Conservation (phyloP, 2,113 vertebrate genomes). For the Ariopsis seemanni region DNA sequence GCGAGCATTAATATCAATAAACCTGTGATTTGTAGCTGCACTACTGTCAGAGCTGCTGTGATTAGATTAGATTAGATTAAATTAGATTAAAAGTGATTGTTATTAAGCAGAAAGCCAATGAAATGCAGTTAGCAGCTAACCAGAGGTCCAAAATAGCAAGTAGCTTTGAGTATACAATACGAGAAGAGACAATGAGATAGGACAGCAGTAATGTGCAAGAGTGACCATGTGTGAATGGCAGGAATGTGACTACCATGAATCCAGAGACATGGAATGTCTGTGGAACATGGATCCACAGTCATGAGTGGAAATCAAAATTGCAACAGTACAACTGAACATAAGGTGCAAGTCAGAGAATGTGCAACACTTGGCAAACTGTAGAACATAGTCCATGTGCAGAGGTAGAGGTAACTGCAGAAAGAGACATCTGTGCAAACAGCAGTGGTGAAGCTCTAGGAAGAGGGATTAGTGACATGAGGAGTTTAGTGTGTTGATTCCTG, state of each 20-base stretch:
- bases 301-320: not conserved
- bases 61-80: not conserved
- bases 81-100: not conserved
- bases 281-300: too few relatives aligned
- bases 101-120: not conserved
- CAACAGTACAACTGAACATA: not conserved
- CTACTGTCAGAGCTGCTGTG: not conserved
- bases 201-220: not conserved
- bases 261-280: not conserved
- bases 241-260: not conserved
- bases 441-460: not conserved
- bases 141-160: not conserved
- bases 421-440: not conserved
- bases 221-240: not conserved
- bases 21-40: not conserved
- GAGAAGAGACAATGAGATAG: not conserved
- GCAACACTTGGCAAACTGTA: not conserved
- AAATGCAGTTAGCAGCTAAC: not conserved
- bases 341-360: not conserved
- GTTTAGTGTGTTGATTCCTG: not conserved
- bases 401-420: not conserved
- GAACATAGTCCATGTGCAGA: not conserved
- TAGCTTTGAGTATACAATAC: too few relatives aligned
- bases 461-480: not conserved
- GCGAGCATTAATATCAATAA: not conserved